phyloP scores from a whole-genome alignment of 2,113 vertebrate genomes.

The Ornithorhynchus anatinus region DNA sequence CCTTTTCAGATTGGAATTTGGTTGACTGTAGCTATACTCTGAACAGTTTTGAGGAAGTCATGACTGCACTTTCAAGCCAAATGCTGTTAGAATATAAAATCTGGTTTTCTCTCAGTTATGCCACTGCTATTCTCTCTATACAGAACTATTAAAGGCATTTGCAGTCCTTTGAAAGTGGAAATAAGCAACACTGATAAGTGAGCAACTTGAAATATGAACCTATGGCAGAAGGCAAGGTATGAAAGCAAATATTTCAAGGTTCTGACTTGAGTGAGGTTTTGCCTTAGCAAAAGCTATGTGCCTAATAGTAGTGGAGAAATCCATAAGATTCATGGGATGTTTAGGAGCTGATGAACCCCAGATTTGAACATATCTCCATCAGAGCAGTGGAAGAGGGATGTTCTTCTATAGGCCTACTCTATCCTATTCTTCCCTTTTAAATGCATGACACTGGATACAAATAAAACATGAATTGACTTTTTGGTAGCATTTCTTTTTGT shows the following conservation, averaged over 20 bases:
- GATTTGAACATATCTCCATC: background rate
- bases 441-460: background rate
- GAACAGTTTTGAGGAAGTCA: constrained; percentile 31
- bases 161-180: background rate
- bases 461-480: constrained; percentile 17
- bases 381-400: background rate
- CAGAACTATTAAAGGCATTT: background rate
- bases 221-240: background rate
- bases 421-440: background rate
- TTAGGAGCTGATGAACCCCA: background rate
- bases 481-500: constrained; percentile 7
- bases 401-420: background rate
- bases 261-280: background rate
- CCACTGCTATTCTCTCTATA: background rate
- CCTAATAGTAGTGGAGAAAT: background rate
- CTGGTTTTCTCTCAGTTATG: background rate
- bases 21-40: constrained; percentile 11
- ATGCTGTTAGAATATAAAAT: constrained; percentile 28
- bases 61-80: constrained; percentile 12
- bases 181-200: background rate
- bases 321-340: background rate
- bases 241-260: background rate
- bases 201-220: background rate
- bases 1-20: constrained; percentile 49
- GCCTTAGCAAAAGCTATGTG: too few relatives aligned